A percentile compares a stretch with the other conserved stretches of the same genome.
These are phyloP conservation scores for Cyprinodon tularosa DNA, from an alignment of 2,113 vertebrate species.

Conservation along the genomic window DNA sequence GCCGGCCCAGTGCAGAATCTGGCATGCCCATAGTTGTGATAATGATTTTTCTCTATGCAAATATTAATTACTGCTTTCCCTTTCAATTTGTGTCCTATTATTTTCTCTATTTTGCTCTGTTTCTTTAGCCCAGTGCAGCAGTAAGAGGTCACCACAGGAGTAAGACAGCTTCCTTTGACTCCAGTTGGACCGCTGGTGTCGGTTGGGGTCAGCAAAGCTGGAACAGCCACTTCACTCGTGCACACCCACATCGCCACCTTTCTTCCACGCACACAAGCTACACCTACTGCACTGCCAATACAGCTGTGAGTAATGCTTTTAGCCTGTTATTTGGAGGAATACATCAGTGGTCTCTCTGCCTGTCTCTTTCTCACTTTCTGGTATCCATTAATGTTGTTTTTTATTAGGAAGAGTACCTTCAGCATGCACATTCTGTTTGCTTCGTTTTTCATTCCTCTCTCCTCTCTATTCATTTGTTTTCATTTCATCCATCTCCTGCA, in stretches of 20 bases:
- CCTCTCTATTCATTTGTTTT: constrained; percentile 62
- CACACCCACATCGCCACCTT: constrained; percentile 43
- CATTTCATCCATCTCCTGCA: constrained; percentile 56
- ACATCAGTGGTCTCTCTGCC: not conserved
- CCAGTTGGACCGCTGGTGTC: constrained; percentile 79
- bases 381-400: constrained; percentile 18
- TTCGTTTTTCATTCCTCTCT: constrained; percentile 25
- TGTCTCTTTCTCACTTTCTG: constrained; percentile 26
- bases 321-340: constrained; percentile 9
- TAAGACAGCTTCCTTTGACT: constrained; percentile 81
- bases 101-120: constrained; percentile 29
- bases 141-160: constrained; percentile 85
- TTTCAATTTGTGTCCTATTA: constrained; percentile 5
- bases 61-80: constrained; percentile 34
- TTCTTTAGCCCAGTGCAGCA: constrained; percentile 81
- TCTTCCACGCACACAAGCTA: constrained; percentile 80
- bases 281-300: constrained; percentile 83
- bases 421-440: constrained; percentile 6
- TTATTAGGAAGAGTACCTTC: constrained; percentile 28
- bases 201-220: constrained; percentile 78
- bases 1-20: constrained; percentile 25
- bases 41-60: constrained; percentile 28
- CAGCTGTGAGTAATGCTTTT: constrained; percentile 82
- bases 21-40: constrained; percentile 6
- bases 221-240: constrained; percentile 78